phyloP scores from a whole-genome alignment of 2,113 vertebrate genomes.

The Coturnix japonica region DNA sequence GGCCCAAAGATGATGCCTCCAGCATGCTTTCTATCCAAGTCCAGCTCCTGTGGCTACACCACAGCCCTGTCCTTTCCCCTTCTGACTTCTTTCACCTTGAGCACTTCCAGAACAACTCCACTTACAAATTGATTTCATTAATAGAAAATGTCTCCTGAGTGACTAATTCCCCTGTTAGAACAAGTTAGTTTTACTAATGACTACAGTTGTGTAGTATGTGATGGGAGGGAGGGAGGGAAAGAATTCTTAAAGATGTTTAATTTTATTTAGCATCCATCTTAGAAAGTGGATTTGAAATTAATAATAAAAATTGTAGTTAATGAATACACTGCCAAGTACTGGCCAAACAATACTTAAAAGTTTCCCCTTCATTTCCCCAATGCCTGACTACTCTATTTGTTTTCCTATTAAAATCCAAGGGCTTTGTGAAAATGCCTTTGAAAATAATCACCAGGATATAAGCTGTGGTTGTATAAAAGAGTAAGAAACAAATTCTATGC shows the following conservation, averaged over 20 bases:
- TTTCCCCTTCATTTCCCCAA: constrained; percentile 37
- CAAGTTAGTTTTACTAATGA: not conserved
- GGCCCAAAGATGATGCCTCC: not conserved
- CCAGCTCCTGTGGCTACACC: not conserved
- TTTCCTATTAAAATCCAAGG: constrained; percentile 34
- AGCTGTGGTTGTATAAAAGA: not conserved
- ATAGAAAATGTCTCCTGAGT: not conserved
- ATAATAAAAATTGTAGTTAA: constrained; percentile 47
- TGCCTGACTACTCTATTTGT: constrained; percentile 9
- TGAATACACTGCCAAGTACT: constrained; percentile 30
- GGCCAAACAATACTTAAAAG: constrained; percentile 35
- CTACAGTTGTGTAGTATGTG: not conserved
- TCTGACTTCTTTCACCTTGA: not conserved
- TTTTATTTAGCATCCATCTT: not conserved
- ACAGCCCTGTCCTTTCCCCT: not conserved
- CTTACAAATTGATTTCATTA: not conserved
- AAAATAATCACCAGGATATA: not conserved
- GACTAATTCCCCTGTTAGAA: not conserved
- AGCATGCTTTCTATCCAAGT: not conserved
- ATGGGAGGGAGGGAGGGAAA: not conserved
- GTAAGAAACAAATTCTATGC: not conserved
- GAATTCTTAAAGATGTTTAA: not conserved
- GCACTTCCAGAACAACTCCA: not conserved
- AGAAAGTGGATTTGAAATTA: constrained; percentile 13
- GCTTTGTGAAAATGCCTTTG: constrained; percentile 4